Evolutionary conservation across 2,113 vertebrate genomes (phyloP).

Genomic region (Coracopsis vasa): DNA sequence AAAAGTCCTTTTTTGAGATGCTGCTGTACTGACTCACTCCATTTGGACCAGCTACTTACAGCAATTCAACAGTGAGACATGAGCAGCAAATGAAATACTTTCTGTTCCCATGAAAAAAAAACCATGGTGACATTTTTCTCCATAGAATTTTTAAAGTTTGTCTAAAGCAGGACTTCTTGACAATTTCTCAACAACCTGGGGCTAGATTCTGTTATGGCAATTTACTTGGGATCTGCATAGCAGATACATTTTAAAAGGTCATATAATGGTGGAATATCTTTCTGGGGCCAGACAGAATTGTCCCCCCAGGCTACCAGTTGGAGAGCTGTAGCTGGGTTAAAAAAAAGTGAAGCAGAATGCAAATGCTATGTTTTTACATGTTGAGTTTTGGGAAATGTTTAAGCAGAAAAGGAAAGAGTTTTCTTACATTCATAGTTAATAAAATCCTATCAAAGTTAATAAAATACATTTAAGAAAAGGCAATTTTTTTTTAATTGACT

Average conservation of each 20-base stretch:
- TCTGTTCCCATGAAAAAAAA: not conserved
- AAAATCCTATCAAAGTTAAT: not conserved
- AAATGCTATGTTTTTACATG: constrained; percentile 27
- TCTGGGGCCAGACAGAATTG: constrained; percentile 50
- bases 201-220: constrained; percentile 48
- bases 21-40: not conserved
- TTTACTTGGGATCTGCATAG: constrained; percentile 61
- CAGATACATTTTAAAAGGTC: constrained; percentile 64
- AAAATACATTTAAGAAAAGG: not conserved
- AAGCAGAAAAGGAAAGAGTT: not conserved
- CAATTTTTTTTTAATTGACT: not conserved
- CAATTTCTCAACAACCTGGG: constrained; percentile 15
- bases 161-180: constrained; percentile 46
- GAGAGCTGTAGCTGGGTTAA: constrained; percentile 10
- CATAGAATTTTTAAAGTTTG: constrained; percentile 11
- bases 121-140: constrained; percentile 32
- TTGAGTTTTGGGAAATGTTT: constrained; percentile 31
- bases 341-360: constrained; percentile 15
- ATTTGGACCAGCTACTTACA: not conserved
- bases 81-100: not conserved
- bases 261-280: constrained; percentile 60
- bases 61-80: not conserved
- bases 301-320: constrained; percentile 51
- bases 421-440: not conserved
- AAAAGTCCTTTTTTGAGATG: not conserved